A percentile compares a stretch with the other conserved stretches of the same genome.
Conservation (phyloP, 92 coral and sea anemone species). For the Nematostella vectensis region DNA sequence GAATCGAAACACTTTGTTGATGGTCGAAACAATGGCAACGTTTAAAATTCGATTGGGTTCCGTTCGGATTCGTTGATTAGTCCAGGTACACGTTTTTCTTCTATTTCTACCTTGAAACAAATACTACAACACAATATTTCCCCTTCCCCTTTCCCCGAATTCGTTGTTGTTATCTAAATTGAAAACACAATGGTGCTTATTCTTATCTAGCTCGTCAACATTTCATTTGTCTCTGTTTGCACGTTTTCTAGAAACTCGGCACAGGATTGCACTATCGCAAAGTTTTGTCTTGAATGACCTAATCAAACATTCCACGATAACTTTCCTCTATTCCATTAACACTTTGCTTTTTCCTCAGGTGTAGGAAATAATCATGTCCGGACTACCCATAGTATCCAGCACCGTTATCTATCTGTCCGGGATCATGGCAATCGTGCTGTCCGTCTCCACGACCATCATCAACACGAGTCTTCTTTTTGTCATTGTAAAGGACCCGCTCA, state of each 20-base stretch:
- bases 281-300: too few relatives aligned
- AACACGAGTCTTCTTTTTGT: constrained; percentile 18
- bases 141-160: too few relatives aligned
- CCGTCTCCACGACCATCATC: constrained; percentile 2
- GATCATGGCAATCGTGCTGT: not conserved
- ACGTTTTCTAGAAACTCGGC: not conserved
- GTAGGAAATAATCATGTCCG: not conserved
- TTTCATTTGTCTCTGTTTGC: too few relatives aligned
- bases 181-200: not conserved
- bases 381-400: not conserved
- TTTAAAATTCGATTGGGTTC: too few relatives aligned
- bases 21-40: too few relatives aligned
- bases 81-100: too few relatives aligned
- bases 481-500: constrained; percentile 17
- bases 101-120: too few relatives aligned
- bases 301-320: not conserved
- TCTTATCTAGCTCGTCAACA: too few relatives aligned
- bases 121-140: too few relatives aligned
- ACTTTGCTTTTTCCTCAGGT: not conserved
- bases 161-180: too few relatives aligned
- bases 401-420: not conserved
- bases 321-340: not conserved
- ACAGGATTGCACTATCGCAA: not conserved
- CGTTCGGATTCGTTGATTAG: too few relatives aligned
- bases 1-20: too few relatives aligned